Evolutionary conservation across 64 coral and sea anemone genomes (phyloP).

Genomic region (Cladopsammia gracilis): DNA sequence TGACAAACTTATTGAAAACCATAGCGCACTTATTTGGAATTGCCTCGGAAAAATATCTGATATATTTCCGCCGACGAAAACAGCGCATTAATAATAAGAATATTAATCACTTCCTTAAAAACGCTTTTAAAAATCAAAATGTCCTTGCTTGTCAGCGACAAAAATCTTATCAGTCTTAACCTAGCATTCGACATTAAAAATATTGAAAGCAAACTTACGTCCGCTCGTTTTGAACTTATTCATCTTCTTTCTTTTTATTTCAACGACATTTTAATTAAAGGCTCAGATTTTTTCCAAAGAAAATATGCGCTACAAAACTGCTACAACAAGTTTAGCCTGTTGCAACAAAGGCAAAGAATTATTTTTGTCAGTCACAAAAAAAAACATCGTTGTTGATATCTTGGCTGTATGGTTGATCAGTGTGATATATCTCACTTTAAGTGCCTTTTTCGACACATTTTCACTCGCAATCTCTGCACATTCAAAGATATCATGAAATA

Average conservation of each 20-base stretch:
- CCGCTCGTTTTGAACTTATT: background rate
- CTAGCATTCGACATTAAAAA: conserved; percentile 48
- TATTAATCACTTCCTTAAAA: conserved; percentile 46
- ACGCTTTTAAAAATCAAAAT: conserved; percentile 21
- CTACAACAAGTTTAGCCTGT: background rate
- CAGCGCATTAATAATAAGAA: conserved; percentile 2
- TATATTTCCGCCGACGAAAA: conserved; percentile 1
- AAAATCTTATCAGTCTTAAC: conserved; percentile 28
- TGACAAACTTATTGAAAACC: background rate
- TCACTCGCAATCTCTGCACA: background rate
- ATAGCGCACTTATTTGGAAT: background rate
- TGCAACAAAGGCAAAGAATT: background rate
- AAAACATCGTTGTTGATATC: background rate
- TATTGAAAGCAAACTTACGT: conserved; percentile 19
- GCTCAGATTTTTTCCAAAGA: background rate
- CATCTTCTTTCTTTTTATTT: background rate
- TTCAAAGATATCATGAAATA: conserved; percentile 4
- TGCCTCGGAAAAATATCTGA: background rate
- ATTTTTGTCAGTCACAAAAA: background rate
- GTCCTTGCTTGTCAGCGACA: conserved; percentile 14
- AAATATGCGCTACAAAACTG: background rate
- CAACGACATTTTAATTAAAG: background rate
- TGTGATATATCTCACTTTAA: conserved; percentile 31
- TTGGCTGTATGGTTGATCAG: background rate
- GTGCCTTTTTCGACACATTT: background rate